Conservation (phyloP, 2,888 invertebrate genomes). For the Orthosia incerta region DNA sequence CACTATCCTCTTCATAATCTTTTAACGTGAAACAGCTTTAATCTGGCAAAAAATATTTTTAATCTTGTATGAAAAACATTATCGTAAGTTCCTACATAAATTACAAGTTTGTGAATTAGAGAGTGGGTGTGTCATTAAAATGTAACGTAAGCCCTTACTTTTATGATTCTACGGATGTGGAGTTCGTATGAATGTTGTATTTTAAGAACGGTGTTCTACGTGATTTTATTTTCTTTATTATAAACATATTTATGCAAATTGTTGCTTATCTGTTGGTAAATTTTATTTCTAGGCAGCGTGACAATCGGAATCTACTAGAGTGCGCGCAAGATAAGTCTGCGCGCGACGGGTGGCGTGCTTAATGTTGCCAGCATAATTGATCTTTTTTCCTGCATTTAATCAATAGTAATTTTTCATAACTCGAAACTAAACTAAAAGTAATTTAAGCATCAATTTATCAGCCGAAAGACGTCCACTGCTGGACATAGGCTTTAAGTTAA, state of each 20-base stretch:
- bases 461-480: too few species aligned
- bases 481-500: too few species aligned
- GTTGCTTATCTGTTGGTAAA: neutral
- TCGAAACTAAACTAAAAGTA: too few species aligned
- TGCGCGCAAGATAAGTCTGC: too few species aligned
- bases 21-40: neutral
- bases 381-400: too few species aligned
- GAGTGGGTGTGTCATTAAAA: slow-evolving; percentile 36
- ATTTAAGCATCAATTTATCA: too few species aligned
- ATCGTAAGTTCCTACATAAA: slow-evolving; percentile 24
- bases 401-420: too few species aligned
- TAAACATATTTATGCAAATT: slow-evolving; percentile 8
- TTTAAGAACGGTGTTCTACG: neutral
- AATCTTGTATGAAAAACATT: neutral
- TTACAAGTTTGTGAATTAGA: slow-evolving; percentile 30
- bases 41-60: slow-evolving; percentile 11
- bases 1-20: slow-evolving; percentile 7
- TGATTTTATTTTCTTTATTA: neutral
- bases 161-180: slow-evolving; percentile 1
- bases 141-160: slow-evolving; percentile 20
- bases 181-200: neutral
- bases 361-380: too few species aligned
- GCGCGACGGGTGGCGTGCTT: too few species aligned
- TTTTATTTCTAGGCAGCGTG: neutral
- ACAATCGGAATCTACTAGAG: neutral